phyloP scores from a whole-genome alignment of 2,113 vertebrate genomes.

The Saccopteryx bilineata region DNA sequence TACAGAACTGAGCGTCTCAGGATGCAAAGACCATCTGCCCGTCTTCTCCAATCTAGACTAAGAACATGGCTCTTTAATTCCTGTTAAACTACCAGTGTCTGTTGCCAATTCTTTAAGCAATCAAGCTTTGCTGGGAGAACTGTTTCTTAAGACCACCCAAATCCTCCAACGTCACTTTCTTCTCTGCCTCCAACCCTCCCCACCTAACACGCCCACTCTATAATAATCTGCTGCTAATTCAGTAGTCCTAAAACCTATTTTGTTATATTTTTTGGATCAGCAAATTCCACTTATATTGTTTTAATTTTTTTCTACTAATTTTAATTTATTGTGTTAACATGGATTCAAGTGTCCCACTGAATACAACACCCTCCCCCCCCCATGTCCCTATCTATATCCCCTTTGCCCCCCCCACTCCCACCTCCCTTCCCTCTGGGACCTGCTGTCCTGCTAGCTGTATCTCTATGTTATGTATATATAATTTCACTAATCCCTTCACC shows the following conservation, averaged over 20 bases:
- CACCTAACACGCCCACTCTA: rapidly evolving
- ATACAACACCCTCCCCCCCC: no score
- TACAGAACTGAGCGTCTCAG: not conserved
- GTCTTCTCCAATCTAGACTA: not conserved
- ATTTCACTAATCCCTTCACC: no score
- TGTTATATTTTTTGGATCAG: not conserved
- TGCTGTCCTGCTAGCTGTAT: no score
- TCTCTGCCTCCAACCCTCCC: not conserved
- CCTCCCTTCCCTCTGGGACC: no score
- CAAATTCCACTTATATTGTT: not conserved
- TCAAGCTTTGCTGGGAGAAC: not conserved
- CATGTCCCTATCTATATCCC: no score
- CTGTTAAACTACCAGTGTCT: not conserved
- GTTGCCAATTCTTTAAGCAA: not conserved
- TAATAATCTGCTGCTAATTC: not conserved
- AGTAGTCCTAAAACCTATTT: not conserved
- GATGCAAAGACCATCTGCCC: not conserved
- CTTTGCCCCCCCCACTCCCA: no score
- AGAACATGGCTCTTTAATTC: not conserved
- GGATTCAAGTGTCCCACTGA: no score
- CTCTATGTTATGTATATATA: no score
- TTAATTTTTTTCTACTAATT: no score
- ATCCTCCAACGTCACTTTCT: not conserved
- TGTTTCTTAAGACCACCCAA: not conserved
- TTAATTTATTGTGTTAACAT: no score